Evolutionary conservation across 2,888 invertebrate genomes (phyloP), one percentile per base, ranked within the genome.

Genomic region (Leucoptera coffeella): DNA sequence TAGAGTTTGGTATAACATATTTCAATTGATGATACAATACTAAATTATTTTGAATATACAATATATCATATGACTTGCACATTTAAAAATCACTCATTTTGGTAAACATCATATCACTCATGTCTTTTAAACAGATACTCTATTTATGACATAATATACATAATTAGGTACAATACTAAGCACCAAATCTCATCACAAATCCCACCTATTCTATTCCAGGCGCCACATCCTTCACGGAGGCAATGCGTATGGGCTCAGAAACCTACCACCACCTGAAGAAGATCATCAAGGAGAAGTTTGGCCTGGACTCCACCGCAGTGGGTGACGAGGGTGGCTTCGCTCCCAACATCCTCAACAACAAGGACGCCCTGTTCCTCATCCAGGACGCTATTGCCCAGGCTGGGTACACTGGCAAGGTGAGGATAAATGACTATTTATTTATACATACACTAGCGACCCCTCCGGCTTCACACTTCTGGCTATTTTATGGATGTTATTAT

Each of bases 281-380:
- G 58, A 93, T 95, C 35, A 97, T 99, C 60, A 93, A 97, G 72
- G 81, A 82, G 45, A 91, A 92, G 65, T 88, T 85, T 45, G 97
- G 97, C 30, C 78, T 95, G 45, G 96, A 96, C 65, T 93, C 94
- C 14, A 95, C 95, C 6, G 88, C 95, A 38, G 99, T 99, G 7
- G 97, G 97, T 40, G 99, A 99, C 65, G 99, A 99, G 61, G 99
- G 97, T 62, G 99, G 99, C 38, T 99, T 99, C 51, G 97, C 97
- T 24, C 97, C 99, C 32, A 96, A 97, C 64, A 96, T 99, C 48
- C 82, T 83, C 40, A 91, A 92, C 67, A 95, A 95, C 73, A 90
- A 92, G 59, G 97, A 97, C 67, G 94, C 90, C 29, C 71, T 96
- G 25, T 77, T 76, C 42, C 77, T 96, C 23, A 86, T 96, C 45